Evolutionary conservation across 2,888 invertebrate species (phyloP).

Genomic region (Eumerus sabulonum): DNA sequence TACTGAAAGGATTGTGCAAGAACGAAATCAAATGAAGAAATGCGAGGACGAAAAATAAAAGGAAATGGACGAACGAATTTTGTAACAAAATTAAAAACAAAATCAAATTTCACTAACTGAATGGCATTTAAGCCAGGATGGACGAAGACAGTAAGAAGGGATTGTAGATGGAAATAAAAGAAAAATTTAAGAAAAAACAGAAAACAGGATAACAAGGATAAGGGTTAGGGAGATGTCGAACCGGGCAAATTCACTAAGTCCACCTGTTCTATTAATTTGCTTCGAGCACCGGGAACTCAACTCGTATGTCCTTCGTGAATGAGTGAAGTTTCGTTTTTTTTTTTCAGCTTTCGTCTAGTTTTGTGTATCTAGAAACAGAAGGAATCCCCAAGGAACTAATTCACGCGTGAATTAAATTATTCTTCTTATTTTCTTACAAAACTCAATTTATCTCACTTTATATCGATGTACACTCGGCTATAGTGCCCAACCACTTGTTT

Average conservation of each 20-base stretch:
- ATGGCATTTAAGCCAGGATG: constrained; percentile 37
- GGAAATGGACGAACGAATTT: constrained; percentile 27
- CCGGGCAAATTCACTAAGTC: constrained; percentile 12
- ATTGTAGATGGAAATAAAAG: not conserved
- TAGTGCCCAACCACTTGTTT: constrained; percentile 61
- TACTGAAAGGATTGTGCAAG: constrained; percentile 21
- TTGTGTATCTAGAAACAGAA: not conserved
- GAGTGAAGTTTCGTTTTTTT: not conserved
- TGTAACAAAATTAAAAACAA: constrained; percentile 27
- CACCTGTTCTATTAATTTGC: constrained; percentile 52
- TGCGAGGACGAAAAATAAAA: not conserved
- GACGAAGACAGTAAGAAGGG: constrained; percentile 18
- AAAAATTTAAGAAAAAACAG: too few species aligned
- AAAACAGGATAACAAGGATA: not conserved
- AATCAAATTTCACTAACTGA: constrained; percentile 36
- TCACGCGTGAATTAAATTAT: not conserved
- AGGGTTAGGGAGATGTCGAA: too few species aligned
- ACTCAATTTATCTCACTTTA: constrained; percentile 13
- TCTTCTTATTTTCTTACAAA: too few species aligned
- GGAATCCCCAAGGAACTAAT: constrained; percentile 38
- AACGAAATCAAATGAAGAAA: constrained; percentile 12
- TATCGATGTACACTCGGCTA: constrained; percentile 7
- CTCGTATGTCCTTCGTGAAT: constrained; percentile 7
- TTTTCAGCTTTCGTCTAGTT: not conserved
- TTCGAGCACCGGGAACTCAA: constrained; percentile 14